Evolutionary conservation across 1,140 invertebrate genomes (phyloP).

Genomic region (Galendromus occidentalis): DNA sequence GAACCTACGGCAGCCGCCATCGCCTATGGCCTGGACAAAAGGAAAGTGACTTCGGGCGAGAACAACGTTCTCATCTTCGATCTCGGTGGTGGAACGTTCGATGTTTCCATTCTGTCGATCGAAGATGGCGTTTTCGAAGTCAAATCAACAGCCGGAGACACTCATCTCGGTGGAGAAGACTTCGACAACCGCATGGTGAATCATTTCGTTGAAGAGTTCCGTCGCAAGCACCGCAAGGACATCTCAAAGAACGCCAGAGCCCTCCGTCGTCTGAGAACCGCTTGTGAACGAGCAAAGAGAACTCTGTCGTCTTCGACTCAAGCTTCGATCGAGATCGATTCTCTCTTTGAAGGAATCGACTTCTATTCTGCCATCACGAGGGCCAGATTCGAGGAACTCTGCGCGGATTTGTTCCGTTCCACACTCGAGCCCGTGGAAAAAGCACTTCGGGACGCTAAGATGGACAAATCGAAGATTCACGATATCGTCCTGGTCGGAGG

Average conservation of each 20-base stretch:
- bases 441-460: conserved; percentile 27
- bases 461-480: conserved; percentile 43
- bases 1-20: conserved; percentile 28
- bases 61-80: conserved; percentile 34
- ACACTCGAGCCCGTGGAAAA: conserved; percentile 28
- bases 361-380: conserved; percentile 87
- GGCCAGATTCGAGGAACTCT: conserved; percentile 82
- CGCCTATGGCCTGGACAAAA: conserved; percentile 23
- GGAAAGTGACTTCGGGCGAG: not conserved
- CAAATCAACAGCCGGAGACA: conserved; percentile 43
- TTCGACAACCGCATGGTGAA: conserved; percentile 88
- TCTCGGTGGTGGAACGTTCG: conserved; percentile 39
- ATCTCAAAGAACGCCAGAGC: conserved; percentile 22
- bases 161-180: conserved; percentile 85
- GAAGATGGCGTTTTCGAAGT: conserved; percentile 54
- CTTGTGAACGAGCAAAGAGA: conserved; percentile 41
- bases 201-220: conserved; percentile 45
- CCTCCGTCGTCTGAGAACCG: conserved; percentile 35
- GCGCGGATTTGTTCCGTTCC: conserved; percentile 56
- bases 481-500: conserved; percentile 94
- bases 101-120: conserved; percentile 67
- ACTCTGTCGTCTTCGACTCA: conserved; percentile 27
- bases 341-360: conserved; percentile 81
- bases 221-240: conserved; percentile 25
- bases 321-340: conserved; percentile 71